Base-by-base conservation (phyloP, 2,113 vertebrate species). In the Gambusia holbrooki region DNA sequence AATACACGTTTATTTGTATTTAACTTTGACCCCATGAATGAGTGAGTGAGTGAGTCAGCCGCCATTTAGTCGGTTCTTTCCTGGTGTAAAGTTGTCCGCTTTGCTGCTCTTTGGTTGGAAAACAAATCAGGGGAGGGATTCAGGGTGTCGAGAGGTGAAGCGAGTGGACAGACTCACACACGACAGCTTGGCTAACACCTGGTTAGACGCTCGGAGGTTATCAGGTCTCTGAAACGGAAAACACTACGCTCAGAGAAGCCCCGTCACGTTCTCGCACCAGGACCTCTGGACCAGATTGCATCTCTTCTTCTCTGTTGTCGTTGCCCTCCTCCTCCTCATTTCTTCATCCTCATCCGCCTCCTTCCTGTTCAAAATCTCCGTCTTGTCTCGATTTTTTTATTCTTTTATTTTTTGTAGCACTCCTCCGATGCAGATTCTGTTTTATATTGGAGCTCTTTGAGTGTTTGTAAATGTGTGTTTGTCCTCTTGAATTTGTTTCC, bases 1-100 rank as follows among this genome's bases (percentile, higher is more conserved):
- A 93, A 93, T 90, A 74, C 73, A 62, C 74, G 71, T 91, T 81
- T 92, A 90, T 94, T 93, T 94, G 90, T 94, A 93, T 93, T 90
- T 88, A 87, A 82, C 83, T 64, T 73, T 73, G 71, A 66, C 78
- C 86, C 81, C 74, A 64, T 27, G 48, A 58, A 58, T n/a, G 51
- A 29, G 71, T 35, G 33, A 33, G 32, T 69, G 63, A 40, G 72
- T 75, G 60, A 48, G 75, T 71, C 72, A 25, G 73, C 80, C 58
- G 45, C 81, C 69, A 40, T 72, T 42, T 42, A 14, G 40, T 42
- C 40, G 4, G 13, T 42, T 42, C 40, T 62, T 9, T 60, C 80
- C 74, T 73, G 71, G 79, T 81, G 61, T 84, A 2, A 69, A 65
- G 76, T 62, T 76, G 78, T 84, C 60, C 69, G 69, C 60, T 63